A percentile compares a stretch with the other conserved stretches of the same genome.
Evolutionary conservation across 2,888 invertebrate genomes (phyloP).

Genomic region (Platycheirus rosarum): DNA sequence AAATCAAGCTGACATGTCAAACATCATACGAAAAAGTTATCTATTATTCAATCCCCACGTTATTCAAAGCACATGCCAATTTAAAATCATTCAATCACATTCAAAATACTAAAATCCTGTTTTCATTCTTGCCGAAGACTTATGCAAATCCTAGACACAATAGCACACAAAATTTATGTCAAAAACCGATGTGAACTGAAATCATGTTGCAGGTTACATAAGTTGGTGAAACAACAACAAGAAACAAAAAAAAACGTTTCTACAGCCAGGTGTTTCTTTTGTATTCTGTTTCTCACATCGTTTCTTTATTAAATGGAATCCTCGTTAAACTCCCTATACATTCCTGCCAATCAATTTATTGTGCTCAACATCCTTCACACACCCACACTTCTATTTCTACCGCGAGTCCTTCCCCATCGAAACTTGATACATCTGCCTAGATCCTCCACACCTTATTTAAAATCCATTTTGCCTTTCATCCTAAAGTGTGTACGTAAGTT

Average conservation of each 20-base stretch:
- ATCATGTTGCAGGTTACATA: neutral
- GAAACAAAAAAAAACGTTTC: neutral
- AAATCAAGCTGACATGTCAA: too few relatives aligned
- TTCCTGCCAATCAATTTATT: neutral
- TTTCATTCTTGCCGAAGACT: too few relatives aligned
- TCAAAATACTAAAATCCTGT: too few relatives aligned
- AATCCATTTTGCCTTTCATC: neutral
- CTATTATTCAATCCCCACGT: too few relatives aligned
- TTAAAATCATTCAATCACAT: too few relatives aligned
- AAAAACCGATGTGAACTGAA: too few relatives aligned
- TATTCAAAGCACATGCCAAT: too few relatives aligned
- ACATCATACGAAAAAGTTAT: too few relatives aligned
- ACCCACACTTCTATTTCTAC: too few relatives aligned
- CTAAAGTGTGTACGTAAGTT: neutral
- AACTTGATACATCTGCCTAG: constrained; percentile 24
- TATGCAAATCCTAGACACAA: constrained; percentile 6
- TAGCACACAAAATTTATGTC: too few relatives aligned
- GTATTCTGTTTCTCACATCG: constrained; percentile 18
- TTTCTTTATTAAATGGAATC: neutral
- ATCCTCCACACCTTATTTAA: constrained; percentile 5
- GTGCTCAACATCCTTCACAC: neutral
- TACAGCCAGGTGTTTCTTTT: constrained; percentile 22
- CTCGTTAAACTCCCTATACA: constrained; percentile 7
- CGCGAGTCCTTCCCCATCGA: neutral
- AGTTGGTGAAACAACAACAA: too few relatives aligned